Percentiles rank a stretch among this genome's conserved stretches.
These are phyloP conservation scores for Clarias magur DNA, from an alignment of 2,113 vertebrate genomes.

Conservation along the genomic window DNA sequence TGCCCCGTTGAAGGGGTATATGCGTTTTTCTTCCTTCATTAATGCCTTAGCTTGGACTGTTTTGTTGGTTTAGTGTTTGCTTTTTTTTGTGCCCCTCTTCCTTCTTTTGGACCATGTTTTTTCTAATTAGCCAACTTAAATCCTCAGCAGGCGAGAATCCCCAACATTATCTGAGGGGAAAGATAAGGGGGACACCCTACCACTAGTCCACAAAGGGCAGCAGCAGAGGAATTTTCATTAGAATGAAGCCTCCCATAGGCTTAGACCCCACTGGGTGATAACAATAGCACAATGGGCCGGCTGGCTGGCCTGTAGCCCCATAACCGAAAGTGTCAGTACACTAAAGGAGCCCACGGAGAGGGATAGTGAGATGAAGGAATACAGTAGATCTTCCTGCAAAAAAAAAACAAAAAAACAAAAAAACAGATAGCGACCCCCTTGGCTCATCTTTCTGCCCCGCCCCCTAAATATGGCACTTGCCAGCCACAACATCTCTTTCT, in stretches of 20 bases:
- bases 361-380: slow-evolving; percentile 55
- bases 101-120: slow-evolving; percentile 64
- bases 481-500: slow-evolving; percentile 64
- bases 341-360: slow-evolving; percentile 60
- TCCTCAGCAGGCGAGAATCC: slow-evolving; percentile 73
- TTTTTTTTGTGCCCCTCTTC: slow-evolving; percentile 20
- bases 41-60: slow-evolving; percentile 53
- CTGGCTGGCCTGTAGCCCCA: slow-evolving; percentile 67
- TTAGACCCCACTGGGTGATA: slow-evolving; percentile 71
- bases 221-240: slow-evolving; percentile 80
- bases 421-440: slow-evolving; percentile 41
- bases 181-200: slow-evolving; percentile 69
- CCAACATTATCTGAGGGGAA: slow-evolving; percentile 61
- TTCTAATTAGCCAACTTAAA: slow-evolving; percentile 79
- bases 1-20: slow-evolving; percentile 34
- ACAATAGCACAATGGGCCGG: slow-evolving; percentile 71
- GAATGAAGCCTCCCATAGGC: slow-evolving; percentile 73
- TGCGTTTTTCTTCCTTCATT: slow-evolving; percentile 51
- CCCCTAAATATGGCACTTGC: slow-evolving; percentile 40
- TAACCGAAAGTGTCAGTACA: slow-evolving; percentile 68
- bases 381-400: slow-evolving; percentile 59
- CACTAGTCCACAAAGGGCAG: slow-evolving; percentile 72
- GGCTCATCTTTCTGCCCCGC: slow-evolving; percentile 41
- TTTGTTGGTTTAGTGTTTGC: slow-evolving; percentile 62
- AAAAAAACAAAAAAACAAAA: slow-evolving; percentile 48